Base-by-base conservation (phyloP, 2,797 vertebrate genomes). In the Argya squamiceps region DNA sequence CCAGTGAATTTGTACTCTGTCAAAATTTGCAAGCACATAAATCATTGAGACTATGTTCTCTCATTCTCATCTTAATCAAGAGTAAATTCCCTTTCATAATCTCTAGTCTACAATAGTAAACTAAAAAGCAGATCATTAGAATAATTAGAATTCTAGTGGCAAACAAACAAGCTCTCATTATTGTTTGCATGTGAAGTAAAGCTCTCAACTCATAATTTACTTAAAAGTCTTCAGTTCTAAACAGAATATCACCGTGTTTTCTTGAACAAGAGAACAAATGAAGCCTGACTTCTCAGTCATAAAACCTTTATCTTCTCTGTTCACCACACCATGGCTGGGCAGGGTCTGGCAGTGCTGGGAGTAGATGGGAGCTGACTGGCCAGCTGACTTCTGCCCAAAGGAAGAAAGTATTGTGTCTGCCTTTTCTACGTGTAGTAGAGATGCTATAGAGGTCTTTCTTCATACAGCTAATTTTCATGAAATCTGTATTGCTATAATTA, bases 61-160 rank as follows among this genome's bases (percentile, higher is more conserved):
- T 83, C 71, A 86, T 69, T 89, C 62, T 88, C 29, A 23, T 84
- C 89, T 96, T 88, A 88, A 80, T 94, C 78, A 90, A 53, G 74
- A 75, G 19, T 65, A 93, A 80, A 59, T 82, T 91, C 67, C 71
- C 55, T 79, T 84, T 91, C 96, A 91, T 70, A 80, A 95, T 76
- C 43, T 67, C 59, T 23, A 17, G 32, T 47, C 49, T 70, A 60
- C 74, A 92, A 65, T 23, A 15, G 52, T 86, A 82, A 96, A 87
- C 71, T 88, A 76, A 71, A 88, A 92, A 92, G 41, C 41, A 86
- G 60, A 80, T 91, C 17, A 7, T 79, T 81, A 82, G 43, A 92
- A 91, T 88, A 65, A 87, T 92, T 83, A 79, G 71, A 92, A 84
- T 84, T 82, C 58, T 86, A 81, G 68, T 60, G 34, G 27, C 67